Evolutionary conservation across 2,888 invertebrate genomes (phyloP).

Genomic region (Phlogophora meticulosa): DNA sequence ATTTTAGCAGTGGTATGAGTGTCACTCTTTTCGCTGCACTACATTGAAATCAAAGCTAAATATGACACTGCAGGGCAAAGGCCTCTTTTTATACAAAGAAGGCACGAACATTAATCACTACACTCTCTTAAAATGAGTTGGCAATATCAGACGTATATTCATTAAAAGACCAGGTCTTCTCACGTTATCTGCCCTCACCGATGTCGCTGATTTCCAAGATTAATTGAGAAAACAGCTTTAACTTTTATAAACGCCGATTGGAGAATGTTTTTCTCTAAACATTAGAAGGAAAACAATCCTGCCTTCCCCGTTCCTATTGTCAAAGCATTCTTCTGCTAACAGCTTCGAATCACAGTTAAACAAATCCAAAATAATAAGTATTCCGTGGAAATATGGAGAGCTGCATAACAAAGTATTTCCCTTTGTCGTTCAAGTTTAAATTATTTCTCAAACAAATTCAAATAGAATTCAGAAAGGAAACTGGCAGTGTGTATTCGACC

Average conservation of each 20-base stretch:
- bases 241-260: background rate
- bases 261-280: background rate
- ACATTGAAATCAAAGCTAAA: no score
- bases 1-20: no score
- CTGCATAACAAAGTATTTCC: constrained; percentile 63
- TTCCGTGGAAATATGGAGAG: constrained; percentile 46
- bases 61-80: no score
- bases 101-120: no score
- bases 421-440: constrained; percentile 67
- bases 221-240: no score
- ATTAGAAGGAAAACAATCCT: background rate
- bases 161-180: no score
- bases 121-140: no score
- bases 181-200: no score
- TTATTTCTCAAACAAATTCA: constrained; percentile 72
- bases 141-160: no score
- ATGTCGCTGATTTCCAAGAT: no score
- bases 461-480: constrained; percentile 73
- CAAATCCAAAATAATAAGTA: constrained; percentile 39
- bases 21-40: no score
- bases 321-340: background rate
- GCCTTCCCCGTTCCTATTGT: background rate
- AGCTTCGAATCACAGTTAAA: constrained; percentile 15
- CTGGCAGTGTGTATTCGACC: constrained; percentile 66
- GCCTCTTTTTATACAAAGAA: no score